These are phyloP conservation scores for Megathymus violae DNA, from an alignment of 1,140 invertebrate species.

Conservation along the genomic window DNA sequence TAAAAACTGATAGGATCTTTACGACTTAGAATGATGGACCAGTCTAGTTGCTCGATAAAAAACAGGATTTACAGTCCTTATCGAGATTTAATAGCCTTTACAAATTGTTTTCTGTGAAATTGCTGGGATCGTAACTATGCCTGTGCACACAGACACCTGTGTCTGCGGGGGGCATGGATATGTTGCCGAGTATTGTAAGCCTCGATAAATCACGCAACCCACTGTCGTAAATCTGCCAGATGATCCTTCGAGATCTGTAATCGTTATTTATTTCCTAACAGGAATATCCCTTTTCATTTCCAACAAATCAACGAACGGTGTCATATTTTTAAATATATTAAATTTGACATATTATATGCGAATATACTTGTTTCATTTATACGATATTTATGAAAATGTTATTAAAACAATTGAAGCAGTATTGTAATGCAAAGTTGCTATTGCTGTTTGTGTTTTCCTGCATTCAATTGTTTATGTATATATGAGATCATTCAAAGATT, in stretches of 20 bases:
- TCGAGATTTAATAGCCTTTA: slow-evolving; percentile 31
- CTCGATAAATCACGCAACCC: slow-evolving; percentile 36
- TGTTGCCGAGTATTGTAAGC: slow-evolving; percentile 15
- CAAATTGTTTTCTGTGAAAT: slow-evolving; percentile 10
- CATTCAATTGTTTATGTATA: too few relatives aligned
- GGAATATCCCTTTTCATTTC: slow-evolving; percentile 13
- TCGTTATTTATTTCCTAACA: slow-evolving; percentile 39
- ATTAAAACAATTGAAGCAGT: too few relatives aligned
- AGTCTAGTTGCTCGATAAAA: slow-evolving; percentile 7
- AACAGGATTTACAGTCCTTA: slow-evolving; percentile 15
- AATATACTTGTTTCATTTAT: too few relatives aligned
- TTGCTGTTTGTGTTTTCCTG: too few relatives aligned
- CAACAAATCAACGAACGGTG: background rate
- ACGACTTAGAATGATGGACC: slow-evolving; percentile 26
- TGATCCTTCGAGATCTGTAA: slow-evolving; percentile 17
- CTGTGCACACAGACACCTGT: too few relatives aligned
- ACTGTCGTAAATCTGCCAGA: slow-evolving; percentile 36
- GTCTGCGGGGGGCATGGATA: too few relatives aligned
- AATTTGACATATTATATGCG: too few relatives aligned
- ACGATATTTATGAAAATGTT: too few relatives aligned
- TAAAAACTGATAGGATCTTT: slow-evolving; percentile 16
- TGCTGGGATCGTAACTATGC: slow-evolving; percentile 3
- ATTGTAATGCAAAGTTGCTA: too few relatives aligned
- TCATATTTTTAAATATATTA: background rate
- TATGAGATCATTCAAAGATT: too few relatives aligned